Evolutionary conservation across 2,113 vertebrate genomes (phyloP).

Genomic region (Elanoides forficatus): DNA sequence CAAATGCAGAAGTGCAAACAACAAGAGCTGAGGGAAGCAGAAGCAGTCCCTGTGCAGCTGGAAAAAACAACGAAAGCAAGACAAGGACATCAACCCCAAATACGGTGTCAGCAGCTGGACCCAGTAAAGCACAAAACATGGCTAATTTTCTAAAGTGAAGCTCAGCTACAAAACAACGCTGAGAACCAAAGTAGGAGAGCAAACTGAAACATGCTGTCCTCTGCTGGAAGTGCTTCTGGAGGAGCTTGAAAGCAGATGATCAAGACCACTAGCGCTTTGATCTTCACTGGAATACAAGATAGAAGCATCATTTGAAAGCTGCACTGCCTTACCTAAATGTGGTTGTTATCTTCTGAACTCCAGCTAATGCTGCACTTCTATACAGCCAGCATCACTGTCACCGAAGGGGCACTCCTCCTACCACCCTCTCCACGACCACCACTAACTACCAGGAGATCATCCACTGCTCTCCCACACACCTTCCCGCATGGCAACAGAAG

Average conservation of each 20-base stretch:
- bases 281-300: background rate
- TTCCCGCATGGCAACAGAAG: fast-evolving
- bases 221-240: slow-evolving; percentile 20
- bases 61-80: background rate
- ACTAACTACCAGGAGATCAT: background rate
- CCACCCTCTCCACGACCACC: background rate
- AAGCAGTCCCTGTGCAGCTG: background rate
- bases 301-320: background rate
- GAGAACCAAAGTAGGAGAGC: background rate
- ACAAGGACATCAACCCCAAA: background rate
- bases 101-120: background rate
- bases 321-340: background rate
- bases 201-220: slow-evolving; percentile 36
- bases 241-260: background rate
- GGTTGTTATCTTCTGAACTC: background rate
- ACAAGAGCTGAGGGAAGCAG: background rate
- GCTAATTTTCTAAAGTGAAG: background rate
- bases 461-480: background rate
- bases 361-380: background rate
- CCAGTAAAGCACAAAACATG: background rate
- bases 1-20: background rate
- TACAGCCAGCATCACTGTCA: background rate
- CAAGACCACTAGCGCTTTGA: background rate
- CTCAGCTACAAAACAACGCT: background rate
- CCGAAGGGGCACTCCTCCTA: background rate